phyloP scores from a whole-genome alignment of 2,797 vertebrate species.

The Aeoliscus strigatus region DNA sequence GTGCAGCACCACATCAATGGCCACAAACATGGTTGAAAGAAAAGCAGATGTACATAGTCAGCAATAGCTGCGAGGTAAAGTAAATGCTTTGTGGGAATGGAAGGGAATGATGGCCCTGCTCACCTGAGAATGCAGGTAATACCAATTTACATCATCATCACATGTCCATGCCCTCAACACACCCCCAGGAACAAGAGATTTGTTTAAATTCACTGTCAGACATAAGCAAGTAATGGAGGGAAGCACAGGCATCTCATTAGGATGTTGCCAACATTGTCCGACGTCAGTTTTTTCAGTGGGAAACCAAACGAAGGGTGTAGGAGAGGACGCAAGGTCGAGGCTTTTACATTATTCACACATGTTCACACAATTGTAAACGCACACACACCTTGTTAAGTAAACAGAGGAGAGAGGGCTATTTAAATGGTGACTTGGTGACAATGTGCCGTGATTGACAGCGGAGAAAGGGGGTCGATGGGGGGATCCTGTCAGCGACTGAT shows the following conservation, averaged over 20 bases:
- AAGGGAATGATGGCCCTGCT: too few relatives aligned
- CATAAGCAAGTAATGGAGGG: conserved; percentile 69
- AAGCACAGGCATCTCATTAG: conserved; percentile 67
- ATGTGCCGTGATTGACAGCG: conserved; percentile 66
- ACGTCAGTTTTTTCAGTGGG: too few relatives aligned
- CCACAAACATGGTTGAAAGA: too few relatives aligned
- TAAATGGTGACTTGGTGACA: conserved; percentile 57
- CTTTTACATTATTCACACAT: conserved; percentile 19
- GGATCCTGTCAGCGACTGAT: conserved; percentile 69
- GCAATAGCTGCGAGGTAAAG: too few relatives aligned
- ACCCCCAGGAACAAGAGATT: too few relatives aligned
- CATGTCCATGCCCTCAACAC: too few relatives aligned
- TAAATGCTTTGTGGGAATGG: too few relatives aligned
- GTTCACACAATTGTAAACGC: conserved; percentile 4
- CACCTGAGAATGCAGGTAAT: too few relatives aligned
- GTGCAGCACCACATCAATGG: too few relatives aligned
- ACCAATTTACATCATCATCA: too few relatives aligned
- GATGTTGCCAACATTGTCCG: conserved; percentile 46
- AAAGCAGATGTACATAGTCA: too few relatives aligned
- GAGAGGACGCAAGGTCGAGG: conserved; percentile 12
- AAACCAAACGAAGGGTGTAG: conserved; percentile 10
- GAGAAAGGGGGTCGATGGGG: conserved; percentile 57
- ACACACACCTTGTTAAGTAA: conserved; percentile 30
- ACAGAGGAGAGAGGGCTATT: conserved; percentile 42
- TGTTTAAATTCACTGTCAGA: too few relatives aligned